Evolutionary conservation across 2,113 vertebrate species (phyloP), one percentile per base, ranked within the genome.

Genomic region (Vanacampus margaritifer): DNA sequence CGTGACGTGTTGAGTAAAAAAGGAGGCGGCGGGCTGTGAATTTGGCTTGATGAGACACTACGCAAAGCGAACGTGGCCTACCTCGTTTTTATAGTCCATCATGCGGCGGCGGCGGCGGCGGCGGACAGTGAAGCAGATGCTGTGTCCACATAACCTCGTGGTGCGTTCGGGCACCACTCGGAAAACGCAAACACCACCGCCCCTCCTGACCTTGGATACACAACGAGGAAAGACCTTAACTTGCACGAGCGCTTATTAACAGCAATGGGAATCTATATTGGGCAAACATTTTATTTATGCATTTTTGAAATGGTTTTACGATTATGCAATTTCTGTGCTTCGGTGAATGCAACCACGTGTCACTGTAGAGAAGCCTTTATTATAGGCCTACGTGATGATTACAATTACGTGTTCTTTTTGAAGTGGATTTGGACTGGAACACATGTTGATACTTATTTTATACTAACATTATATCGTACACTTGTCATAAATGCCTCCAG

Each of bases 31-130:
- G 1, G 32, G 35, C 32, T 37, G 32, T 36, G 32, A n/a, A 59
- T 37, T 36, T 19, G 35, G 11, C 17, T 23, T 66, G 53, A 69
- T 32, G 37, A 53, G 36, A n/a, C 8, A n/a, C 61, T 54, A 61
- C 4, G 67, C 41, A 24, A 63, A 71, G 17, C 41, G 36, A 45
- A 41, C 0, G 54, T 16, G 58, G 64, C 76, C 71, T 57, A 87
- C 88, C 83, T 84, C 72, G 48, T 71, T 77, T 9, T 62, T 62
- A 62, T 26, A 21, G 26, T 90, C 81, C 88, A 89, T 89, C 0
- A 72, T 76, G 61, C 46, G 67, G 74, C 56, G 69, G 71, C 69
- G 24, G 75, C 72, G 75, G 61, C 46, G 67, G 74, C 56, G 69
- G 71, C 69, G 24, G 75, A 63, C 53, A 32, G 26, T 57, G 4